These are phyloP conservation scores for Buphagus erythrorhynchus DNA, from an alignment of 2,797 vertebrate species.

Conservation along the genomic window DNA sequence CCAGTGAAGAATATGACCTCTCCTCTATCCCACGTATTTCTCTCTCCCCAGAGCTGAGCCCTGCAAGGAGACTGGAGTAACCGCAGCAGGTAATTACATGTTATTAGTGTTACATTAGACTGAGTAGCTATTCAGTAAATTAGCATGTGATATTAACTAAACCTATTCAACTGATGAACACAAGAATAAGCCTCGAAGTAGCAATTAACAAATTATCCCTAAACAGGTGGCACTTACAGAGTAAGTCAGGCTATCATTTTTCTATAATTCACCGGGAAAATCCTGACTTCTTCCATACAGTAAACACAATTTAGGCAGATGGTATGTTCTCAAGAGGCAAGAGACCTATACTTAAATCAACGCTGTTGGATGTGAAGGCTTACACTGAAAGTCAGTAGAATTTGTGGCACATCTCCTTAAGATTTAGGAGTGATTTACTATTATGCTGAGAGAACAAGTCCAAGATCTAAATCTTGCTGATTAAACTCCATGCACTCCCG, in stretches of 20 bases:
- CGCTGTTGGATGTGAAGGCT: slow-evolving; percentile 7
- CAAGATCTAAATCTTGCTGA: not conserved
- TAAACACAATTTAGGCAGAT: slow-evolving; percentile 68
- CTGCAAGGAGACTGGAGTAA: not conserved
- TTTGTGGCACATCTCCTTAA: slow-evolving; percentile 43
- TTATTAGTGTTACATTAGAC: slow-evolving; percentile 26
- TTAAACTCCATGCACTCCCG: not conserved
- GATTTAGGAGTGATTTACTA: slow-evolving; percentile 50
- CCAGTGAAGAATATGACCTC: not conserved
- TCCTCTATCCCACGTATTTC: not conserved
- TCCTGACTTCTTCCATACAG: slow-evolving; percentile 44
- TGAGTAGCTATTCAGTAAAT: slow-evolving; percentile 29
- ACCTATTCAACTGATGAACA: slow-evolving; percentile 66
- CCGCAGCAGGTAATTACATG: slow-evolving; percentile 35
- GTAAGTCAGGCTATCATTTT: slow-evolving; percentile 65
- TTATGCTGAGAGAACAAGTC: not conserved
- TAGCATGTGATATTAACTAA: slow-evolving; percentile 63
- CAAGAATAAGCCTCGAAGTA: slow-evolving; percentile 60
- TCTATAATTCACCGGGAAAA: slow-evolving; percentile 63
- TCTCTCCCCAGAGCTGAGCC: not conserved
- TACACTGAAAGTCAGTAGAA: slow-evolving; percentile 63
- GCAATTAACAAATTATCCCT: slow-evolving; percentile 78
- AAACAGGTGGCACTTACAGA: slow-evolving; percentile 68
- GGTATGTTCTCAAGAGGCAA: slow-evolving; percentile 16
- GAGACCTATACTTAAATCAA: slow-evolving; percentile 67